These are phyloP conservation scores for Ichneumoninae sp. DNA, from an alignment of 2,888 invertebrate species.

Conservation along the genomic window DNA sequence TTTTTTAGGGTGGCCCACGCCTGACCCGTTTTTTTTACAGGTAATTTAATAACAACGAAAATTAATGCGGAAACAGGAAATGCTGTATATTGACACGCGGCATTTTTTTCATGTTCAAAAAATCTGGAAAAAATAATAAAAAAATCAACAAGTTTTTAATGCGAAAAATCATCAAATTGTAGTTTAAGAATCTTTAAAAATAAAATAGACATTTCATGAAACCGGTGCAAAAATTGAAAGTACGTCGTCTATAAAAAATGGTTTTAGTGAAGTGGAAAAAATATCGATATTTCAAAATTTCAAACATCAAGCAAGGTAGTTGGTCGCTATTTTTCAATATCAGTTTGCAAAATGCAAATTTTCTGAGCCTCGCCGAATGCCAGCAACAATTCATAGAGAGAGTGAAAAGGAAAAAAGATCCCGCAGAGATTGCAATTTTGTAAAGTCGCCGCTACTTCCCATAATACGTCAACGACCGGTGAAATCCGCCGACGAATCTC, in stretches of 20 bases:
- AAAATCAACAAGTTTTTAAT: no score
- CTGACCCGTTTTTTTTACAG: neutral
- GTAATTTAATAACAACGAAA: neutral
- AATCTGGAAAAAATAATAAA: no score
- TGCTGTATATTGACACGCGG: no score
- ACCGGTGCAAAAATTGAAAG: no score
- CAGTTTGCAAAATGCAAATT: neutral
- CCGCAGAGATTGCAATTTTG: neutral
- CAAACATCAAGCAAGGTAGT: no score
- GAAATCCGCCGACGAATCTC: conserved; percentile 7
- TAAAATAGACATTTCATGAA: no score
- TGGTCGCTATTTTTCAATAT: neutral
- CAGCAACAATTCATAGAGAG: neutral
- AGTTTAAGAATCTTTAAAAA: no score
- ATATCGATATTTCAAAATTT: no score
- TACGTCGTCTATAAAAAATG: no score
- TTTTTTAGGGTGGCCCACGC: neutral
- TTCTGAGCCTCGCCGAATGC: neutral
- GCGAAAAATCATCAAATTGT: no score
- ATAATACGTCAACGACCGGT: conserved; percentile 18
- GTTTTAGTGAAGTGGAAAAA: no score
- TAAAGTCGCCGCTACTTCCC: conserved; percentile 23
- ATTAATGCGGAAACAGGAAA: neutral
- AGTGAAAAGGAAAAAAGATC: neutral
- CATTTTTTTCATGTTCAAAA: no score